phyloP scores from a whole-genome alignment of 92 coral and sea anemone species.

The Parazoanthus swiftii region DNA sequence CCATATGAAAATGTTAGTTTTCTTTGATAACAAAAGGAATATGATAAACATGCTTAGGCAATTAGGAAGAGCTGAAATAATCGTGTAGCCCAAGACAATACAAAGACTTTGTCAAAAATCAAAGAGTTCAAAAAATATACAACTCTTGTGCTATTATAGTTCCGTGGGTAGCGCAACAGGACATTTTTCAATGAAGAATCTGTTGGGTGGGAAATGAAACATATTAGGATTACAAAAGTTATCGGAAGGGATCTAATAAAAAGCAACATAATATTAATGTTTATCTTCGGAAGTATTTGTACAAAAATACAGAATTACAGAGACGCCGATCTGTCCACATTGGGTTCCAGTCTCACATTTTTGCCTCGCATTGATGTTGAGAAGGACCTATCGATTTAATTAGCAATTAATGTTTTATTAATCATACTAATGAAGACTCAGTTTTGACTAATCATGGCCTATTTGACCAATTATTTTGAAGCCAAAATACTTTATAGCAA shows the following conservation, averaged over 20 bases:
- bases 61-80: slow-evolving; percentile 80
- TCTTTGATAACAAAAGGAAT: slow-evolving; percentile 66
- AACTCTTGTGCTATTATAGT: slow-evolving; percentile 19
- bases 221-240: slow-evolving; percentile 38
- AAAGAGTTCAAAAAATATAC: slow-evolving; percentile 54
- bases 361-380: slow-evolving; percentile 76
- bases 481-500: slow-evolving; percentile 98
- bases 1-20: slow-evolving; percentile 94
- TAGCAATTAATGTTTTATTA: slow-evolving; percentile 98
- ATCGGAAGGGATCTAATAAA: slow-evolving; percentile 48
- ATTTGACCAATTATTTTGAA: slow-evolving; percentile 97
- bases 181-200: slow-evolving; percentile 44
- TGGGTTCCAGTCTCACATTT: slow-evolving; percentile 49
- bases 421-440: slow-evolving; percentile 91
- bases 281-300: slow-evolving; percentile 60
- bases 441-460: slow-evolving; percentile 95
- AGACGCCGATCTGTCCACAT: slow-evolving; percentile 80
- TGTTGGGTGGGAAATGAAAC: slow-evolving; percentile 37
- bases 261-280: slow-evolving; percentile 51
- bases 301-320: slow-evolving; percentile 60
- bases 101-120: slow-evolving; percentile 80
- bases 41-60: slow-evolving; percentile 72
- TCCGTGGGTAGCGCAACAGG: slow-evolving; percentile 29
- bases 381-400: slow-evolving; percentile 92
- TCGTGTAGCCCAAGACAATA: slow-evolving; percentile 54